Percentiles rank a stretch among this genome's conserved stretches.
These are phyloP conservation scores for Megaptera novaeangliae DNA, from an alignment of 2,113 vertebrate species.

Conservation along the genomic window DNA sequence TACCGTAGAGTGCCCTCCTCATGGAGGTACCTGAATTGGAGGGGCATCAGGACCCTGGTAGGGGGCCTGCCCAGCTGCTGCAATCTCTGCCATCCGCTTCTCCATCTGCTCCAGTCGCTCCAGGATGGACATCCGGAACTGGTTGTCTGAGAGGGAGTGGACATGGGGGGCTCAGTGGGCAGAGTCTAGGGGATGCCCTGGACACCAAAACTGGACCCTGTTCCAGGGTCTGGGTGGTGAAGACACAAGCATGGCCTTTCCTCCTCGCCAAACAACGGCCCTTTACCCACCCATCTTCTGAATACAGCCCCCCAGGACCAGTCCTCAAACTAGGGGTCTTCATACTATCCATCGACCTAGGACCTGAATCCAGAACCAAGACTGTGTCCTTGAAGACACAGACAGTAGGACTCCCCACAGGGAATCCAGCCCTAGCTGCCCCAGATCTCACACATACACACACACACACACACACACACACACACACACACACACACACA, in stretches of 20 bases:
- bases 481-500: neutral
- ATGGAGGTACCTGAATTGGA: conserved; percentile 49
- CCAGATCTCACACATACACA: neutral
- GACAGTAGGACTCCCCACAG: neutral
- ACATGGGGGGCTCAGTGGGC: neutral
- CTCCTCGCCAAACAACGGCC: neutral
- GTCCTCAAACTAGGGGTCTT: neutral
- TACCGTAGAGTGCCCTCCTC: neutral
- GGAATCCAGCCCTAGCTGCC: neutral
- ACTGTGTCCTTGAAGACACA: neutral
- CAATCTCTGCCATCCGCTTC: conserved; percentile 83
- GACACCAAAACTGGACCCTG: neutral
- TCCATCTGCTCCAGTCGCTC: conserved; percentile 88
- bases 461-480: neutral
- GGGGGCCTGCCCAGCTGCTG: conserved; percentile 64
- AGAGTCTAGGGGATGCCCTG: neutral
- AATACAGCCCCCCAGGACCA: neutral
- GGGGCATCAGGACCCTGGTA: conserved; percentile 25
- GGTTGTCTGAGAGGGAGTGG: conserved; percentile 78
- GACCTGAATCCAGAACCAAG: neutral
- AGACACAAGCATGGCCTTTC: neutral
- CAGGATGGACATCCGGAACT: conserved; percentile 87
- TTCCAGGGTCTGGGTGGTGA: neutral
- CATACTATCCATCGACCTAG: neutral
- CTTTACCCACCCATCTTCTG: neutral